Percentiles rank a stretch among this genome's conserved stretches.
Evolutionary conservation across 1,140 invertebrate species (phyloP).

Genomic region (Drosophila bifasciata): DNA sequence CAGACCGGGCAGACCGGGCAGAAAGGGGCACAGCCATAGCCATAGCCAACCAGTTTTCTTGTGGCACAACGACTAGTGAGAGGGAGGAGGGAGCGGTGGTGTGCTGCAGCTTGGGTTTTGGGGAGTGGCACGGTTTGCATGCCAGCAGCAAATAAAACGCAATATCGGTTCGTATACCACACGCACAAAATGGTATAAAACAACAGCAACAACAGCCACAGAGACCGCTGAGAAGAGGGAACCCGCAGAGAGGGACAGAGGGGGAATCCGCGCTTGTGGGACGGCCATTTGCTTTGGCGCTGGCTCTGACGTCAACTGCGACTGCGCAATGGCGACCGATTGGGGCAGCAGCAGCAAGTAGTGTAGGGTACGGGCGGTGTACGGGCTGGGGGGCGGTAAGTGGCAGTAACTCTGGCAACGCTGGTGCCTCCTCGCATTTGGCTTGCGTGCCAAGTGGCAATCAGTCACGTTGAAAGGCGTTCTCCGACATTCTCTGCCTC

Average conservation of each 20-base stretch:
- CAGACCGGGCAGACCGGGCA: conserved; percentile 15
- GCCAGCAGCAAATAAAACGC: conserved; percentile 76
- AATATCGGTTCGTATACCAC: conserved; percentile 31
- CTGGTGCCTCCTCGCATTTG: conserved; percentile 26
- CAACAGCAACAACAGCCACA: conserved; percentile 29
- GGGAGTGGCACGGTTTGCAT: conserved; percentile 59
- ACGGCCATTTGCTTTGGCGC: conserved; percentile 70
- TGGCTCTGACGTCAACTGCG: conserved; percentile 52
- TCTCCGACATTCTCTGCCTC: conserved; percentile 43
- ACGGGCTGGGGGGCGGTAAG: no score
- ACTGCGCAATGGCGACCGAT: conserved; percentile 65
- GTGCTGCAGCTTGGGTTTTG: background rate
- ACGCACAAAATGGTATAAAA: conserved; percentile 76
- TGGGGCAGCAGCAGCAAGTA: no score
- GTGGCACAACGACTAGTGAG: background rate
- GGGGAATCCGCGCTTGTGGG: conserved; percentile 48
- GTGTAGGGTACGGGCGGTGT: no score
- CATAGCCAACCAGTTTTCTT: conserved; percentile 26
- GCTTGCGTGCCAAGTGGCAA: conserved; percentile 79
- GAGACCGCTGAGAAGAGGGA: no score
- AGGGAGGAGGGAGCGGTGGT: background rate
- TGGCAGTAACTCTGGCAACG: conserved; percentile 48
- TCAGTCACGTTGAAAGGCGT: conserved; percentile 77
- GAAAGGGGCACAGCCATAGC: background rate
- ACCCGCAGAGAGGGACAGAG: background rate